Conservation (phyloP, 2,113 vertebrate species). For the human (Homo sapiens) region DNA sequence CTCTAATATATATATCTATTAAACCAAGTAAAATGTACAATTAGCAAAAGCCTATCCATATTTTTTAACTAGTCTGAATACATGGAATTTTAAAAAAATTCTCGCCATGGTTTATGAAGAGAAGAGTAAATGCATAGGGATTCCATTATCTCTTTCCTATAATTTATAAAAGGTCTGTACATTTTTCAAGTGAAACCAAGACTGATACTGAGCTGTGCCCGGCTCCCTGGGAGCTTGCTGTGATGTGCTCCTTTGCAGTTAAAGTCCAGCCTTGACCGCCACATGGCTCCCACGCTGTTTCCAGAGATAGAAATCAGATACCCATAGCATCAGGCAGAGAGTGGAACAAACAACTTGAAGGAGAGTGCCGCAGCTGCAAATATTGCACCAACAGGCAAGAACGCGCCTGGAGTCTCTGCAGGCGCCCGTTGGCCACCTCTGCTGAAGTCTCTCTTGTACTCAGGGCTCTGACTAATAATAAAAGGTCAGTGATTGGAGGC, state of each 20-base stretch:
- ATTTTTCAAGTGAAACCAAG: neutral
- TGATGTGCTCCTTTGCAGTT: neutral
- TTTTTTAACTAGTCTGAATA: neutral
- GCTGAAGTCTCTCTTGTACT: neutral
- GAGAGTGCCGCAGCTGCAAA: neutral
- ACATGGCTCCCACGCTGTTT: neutral
- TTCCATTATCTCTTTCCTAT: neutral
- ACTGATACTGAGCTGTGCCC: neutral
- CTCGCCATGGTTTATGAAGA: neutral
- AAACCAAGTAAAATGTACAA: neutral
- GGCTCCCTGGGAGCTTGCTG: neutral
- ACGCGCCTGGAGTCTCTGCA: neutral
- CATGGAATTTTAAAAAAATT: neutral
- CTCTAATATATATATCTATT: neutral
- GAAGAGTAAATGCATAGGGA: neutral
- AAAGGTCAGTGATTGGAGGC: slow-evolving; percentile 30
- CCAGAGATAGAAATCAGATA: slow-evolving; percentile 20
- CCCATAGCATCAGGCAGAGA: neutral
- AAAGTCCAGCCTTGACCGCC: neutral
- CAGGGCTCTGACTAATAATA: slow-evolving; percentile 34
- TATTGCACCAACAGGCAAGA: neutral
- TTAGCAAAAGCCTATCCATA: neutral
- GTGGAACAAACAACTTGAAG: neutral
- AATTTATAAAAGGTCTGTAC: neutral
- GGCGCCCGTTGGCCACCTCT: neutral